phyloP scores from a whole-genome alignment of 2,888 invertebrate genomes.

The Tridacna crocea region DNA sequence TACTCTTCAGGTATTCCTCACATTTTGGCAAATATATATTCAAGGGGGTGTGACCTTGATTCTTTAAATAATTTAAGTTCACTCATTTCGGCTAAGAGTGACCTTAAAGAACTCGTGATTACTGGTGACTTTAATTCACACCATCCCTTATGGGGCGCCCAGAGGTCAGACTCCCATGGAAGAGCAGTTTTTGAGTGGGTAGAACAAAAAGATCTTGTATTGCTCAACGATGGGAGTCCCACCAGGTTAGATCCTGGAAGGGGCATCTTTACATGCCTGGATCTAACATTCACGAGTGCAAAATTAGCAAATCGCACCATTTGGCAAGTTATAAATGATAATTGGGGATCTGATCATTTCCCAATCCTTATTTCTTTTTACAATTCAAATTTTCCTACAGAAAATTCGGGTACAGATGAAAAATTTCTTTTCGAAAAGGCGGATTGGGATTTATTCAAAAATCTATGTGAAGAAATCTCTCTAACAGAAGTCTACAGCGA shows the following conservation, averaged over 20 bases:
- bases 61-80: not conserved
- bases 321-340: not conserved
- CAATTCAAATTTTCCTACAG: not conserved
- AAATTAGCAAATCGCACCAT: not conserved
- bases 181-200: not conserved
- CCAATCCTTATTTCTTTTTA: not conserved
- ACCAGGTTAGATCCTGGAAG: not conserved
- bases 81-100: not conserved
- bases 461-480: constrained; percentile 4
- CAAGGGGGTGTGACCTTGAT: constrained; percentile 20
- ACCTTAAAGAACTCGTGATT: not conserved
- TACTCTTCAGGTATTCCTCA: not conserved
- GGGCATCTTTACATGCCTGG: not conserved
- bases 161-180: not conserved
- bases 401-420: not conserved
- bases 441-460: constrained; percentile 13
- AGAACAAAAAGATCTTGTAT: not conserved
- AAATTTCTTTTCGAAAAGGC: constrained; percentile 16
- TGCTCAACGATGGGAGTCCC: not conserved
- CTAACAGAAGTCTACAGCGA: constrained; percentile 7
- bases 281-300: not conserved
- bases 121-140: constrained; percentile 24
- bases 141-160: not conserved
- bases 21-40: not conserved
- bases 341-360: not conserved